Conservation (phyloP, 2,797 vertebrate species). For the Bovichtus variegatus region DNA sequence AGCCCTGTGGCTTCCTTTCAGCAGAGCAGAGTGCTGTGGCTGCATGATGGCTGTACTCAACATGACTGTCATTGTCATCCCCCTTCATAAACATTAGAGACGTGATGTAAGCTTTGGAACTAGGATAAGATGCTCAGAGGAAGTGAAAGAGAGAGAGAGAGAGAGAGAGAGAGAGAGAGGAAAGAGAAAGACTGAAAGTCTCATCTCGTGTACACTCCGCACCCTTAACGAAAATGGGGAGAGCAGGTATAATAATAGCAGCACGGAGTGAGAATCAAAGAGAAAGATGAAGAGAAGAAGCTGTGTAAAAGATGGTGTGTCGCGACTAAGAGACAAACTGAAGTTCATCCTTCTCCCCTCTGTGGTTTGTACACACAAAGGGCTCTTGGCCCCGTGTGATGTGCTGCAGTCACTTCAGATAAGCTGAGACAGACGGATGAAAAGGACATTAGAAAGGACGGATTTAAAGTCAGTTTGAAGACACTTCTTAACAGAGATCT, state of each 20-base stretch:
- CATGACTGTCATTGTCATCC: constrained; percentile 66
- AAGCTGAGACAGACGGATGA: constrained; percentile 15
- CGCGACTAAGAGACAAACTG: constrained; percentile 33
- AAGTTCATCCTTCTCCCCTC: constrained; percentile 16
- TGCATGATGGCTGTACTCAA: constrained; percentile 61
- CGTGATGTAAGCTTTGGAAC: constrained; percentile 61
- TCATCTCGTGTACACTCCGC: constrained; percentile 51
- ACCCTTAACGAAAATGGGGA: constrained; percentile 43
- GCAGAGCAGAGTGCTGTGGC: constrained; percentile 44
- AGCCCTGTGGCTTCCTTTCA: constrained; percentile 49
- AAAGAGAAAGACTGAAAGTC: constrained; percentile 34
- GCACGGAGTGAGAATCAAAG: constrained; percentile 43
- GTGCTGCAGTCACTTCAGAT: constrained; percentile 34
- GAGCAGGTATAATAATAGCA: constrained; percentile 63
- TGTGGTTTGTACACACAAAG: constrained; percentile 50
- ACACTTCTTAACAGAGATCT: background rate
- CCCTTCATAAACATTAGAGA: constrained; percentile 63
- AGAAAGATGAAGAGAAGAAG: constrained; percentile 24
- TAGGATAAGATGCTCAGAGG: constrained; percentile 37
- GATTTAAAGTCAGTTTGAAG: constrained; percentile 16
- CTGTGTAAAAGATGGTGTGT: constrained; percentile 45
- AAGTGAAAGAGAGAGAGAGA: constrained; percentile 22
- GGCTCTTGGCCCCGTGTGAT: constrained; percentile 22
- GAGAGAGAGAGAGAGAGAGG: constrained; percentile 13
- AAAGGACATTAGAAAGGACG: background rate